Base-by-base conservation (phyloP, 2,888 invertebrate species). In the Ichneumoninae sp. region DNA sequence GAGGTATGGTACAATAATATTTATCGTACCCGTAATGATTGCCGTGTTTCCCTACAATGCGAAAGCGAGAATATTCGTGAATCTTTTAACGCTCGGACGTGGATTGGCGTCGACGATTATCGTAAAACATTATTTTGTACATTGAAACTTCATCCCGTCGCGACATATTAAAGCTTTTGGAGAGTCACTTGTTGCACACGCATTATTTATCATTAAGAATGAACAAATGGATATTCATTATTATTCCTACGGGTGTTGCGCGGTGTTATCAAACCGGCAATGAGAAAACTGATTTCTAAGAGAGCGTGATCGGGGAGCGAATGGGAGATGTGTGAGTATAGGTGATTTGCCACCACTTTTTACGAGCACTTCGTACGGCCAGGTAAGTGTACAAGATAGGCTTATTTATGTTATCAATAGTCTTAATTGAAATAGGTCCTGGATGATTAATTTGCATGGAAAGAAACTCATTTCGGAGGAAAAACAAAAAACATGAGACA, bases 161-260 rank as follows among this genome's bases (percentile, higher is more conserved):
- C 54, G 83, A 76, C 75, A 62, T 57, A 62, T 80, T 80, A 80
- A 83, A 83, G 83, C 83, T 83, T 83, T 83, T 54, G 66, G 76
- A 75, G 83, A 71, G 66, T 79, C 57, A 68, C n/a, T 66, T 74
- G 26, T 77, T 83, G 71, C 72, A 57, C 71, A 75, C 72, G 44
- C 50, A 57, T 80, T 65, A 36, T 75, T 80, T 60, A 19, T 62
- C 16, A 22, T 69, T 44, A 26, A 40, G 40, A 80, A 26, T 68
- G 69, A 75, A 75, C 44, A 40, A 62, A 78, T 69, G 69, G 40
- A 75, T 68, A 75, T 74, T 65, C 1, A 22, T 57, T 68, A 60
- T 75, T 70, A 70, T 40, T 76, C 19, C 36, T 76, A 81, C 22
- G 54, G 33, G 60, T 81, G 44, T 47, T 47, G 75, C 54, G 75